A percentile compares a stretch with the other conserved stretches of the same genome.
phyloP scores from a whole-genome alignment of 2,888 invertebrate genomes.

The Leptura quadrifasciata region DNA sequence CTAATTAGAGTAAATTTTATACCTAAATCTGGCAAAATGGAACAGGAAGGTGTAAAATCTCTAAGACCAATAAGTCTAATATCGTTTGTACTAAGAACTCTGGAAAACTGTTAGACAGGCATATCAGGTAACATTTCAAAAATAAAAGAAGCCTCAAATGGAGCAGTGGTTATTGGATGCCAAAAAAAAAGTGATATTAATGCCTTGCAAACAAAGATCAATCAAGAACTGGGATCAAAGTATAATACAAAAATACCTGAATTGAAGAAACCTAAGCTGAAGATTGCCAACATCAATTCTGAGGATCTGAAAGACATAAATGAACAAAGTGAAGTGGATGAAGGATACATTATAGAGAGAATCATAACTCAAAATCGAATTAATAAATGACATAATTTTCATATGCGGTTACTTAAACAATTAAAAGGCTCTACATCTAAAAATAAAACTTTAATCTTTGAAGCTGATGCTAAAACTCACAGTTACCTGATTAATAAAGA shows the following conservation, averaged over 20 bases:
- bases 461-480: neutral
- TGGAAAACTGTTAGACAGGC: too few relatives aligned
- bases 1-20: too few relatives aligned
- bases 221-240: too few relatives aligned
- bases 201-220: too few relatives aligned
- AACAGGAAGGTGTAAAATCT: too few relatives aligned
- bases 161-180: too few relatives aligned
- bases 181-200: too few relatives aligned
- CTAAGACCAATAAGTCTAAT: too few relatives aligned
- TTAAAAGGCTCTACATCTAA: neutral
- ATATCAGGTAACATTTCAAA: neutral
- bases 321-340: neutral
- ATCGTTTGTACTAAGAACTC: too few relatives aligned
- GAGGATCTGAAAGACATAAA: neutral
- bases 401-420: neutral
- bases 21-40: too few relatives aligned
- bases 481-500: too few relatives aligned
- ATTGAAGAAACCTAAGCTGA: neutral
- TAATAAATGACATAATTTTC: neutral
- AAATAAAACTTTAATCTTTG: neutral
- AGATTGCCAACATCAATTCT: neutral
- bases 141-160: too few relatives aligned
- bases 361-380: neutral
- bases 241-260: neutral
- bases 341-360: neutral